A percentile compares a stretch with the other conserved stretches of the same genome.
Evolutionary conservation across 2,113 vertebrate species (phyloP).

Genomic region (Salvelinus namaycush): DNA sequence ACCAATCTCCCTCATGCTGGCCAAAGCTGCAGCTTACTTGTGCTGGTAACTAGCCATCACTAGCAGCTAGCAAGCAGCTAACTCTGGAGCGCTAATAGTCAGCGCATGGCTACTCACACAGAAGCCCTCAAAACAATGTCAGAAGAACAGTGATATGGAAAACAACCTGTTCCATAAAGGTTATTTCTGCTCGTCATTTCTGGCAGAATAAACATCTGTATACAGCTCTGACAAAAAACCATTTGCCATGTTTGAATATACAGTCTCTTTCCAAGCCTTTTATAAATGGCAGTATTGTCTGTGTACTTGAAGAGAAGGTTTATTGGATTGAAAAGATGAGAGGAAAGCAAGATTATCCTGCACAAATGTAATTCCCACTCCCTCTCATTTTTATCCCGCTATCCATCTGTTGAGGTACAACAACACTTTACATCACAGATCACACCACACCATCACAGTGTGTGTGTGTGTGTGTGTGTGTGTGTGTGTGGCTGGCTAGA

Average conservation of each 20-base stretch:
- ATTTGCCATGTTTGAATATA: not conserved
- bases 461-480: not conserved
- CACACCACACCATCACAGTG: not conserved
- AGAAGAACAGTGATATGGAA: not conserved
- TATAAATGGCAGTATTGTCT: not conserved
- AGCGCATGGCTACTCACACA: not conserved
- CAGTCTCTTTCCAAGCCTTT: not conserved
- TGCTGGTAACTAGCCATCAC: too few species aligned
- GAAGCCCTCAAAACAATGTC: not conserved
- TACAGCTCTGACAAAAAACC: not conserved
- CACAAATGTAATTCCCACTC: not conserved
- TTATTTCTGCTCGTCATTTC: not conserved
- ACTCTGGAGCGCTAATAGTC: not conserved
- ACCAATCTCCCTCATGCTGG: not conserved
- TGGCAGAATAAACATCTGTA: not conserved
- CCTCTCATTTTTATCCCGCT: not conserved
- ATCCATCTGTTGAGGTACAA: not conserved
- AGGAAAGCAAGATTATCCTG: not conserved
- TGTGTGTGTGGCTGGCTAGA: not conserved
- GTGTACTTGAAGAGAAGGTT: not conserved
- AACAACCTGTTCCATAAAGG: not conserved
- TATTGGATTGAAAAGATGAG: not conserved
- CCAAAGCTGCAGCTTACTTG: not conserved
- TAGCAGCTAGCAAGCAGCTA: too few species aligned
- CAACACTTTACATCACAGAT: not conserved